Evolutionary conservation across 1,140 invertebrate genomes (phyloP).

Genomic region (Drosophila mayri): DNA sequence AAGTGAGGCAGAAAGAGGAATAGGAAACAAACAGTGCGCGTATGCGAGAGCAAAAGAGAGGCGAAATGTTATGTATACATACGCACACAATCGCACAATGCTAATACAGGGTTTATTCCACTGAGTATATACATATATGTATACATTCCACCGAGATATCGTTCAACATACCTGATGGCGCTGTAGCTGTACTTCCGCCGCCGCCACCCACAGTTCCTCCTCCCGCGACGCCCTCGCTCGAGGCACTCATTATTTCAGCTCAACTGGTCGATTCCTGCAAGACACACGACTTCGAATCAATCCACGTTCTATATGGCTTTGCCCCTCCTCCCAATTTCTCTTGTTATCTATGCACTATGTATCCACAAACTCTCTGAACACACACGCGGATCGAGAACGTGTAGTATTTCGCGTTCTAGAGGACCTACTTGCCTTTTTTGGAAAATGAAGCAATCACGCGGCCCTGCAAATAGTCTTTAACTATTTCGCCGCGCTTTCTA

Average conservation of each 20-base stretch:
- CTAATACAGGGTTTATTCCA: conserved; percentile 50
- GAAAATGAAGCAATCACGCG: background rate
- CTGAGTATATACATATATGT: conserved; percentile 32
- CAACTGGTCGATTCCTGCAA: conserved; percentile 62
- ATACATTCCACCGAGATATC: conserved; percentile 47
- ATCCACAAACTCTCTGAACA: conserved; percentile 20
- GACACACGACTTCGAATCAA: conserved; percentile 11
- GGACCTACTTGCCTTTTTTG: conserved; percentile 31
- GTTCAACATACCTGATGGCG: conserved; percentile 66
- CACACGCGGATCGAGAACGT: background rate
- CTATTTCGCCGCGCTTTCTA: conserved; percentile 10
- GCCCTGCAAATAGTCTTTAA: background rate
- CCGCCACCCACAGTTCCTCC: conserved; percentile 56
- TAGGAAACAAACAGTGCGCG: conserved; percentile 72
- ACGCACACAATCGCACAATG: conserved; percentile 46
- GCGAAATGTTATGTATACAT: conserved; percentile 71
- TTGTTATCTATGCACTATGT: conserved; percentile 59
- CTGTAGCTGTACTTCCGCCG: conserved; percentile 69
- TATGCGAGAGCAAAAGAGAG: conserved; percentile 67
- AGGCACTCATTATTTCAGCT: conserved; percentile 71
- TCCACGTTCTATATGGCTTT: conserved; percentile 30
- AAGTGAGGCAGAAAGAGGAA: conserved; percentile 53
- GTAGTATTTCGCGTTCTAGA: background rate
- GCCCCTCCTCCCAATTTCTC: conserved; percentile 25
- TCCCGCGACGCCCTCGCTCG: conserved; percentile 71